A percentile compares a stretch with the other conserved stretches of the same genome.
Conservation (phyloP, 2,797 vertebrate species). For the Cryptoblepharus egeriae region DNA sequence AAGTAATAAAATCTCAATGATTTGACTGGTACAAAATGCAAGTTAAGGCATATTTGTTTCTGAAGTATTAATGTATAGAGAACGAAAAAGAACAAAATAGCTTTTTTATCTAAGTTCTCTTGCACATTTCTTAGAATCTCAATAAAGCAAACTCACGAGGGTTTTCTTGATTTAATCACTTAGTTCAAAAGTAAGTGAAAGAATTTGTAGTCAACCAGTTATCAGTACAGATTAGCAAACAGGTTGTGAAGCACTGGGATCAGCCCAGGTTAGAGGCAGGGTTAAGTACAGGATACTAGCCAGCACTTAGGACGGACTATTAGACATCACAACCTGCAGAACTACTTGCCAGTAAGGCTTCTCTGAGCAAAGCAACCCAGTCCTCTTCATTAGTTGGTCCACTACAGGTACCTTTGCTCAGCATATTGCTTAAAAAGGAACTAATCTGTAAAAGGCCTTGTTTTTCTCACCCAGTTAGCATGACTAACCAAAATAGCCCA, state of each 20-base stretch:
- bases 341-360: not conserved
- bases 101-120: not conserved
- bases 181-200: not conserved
- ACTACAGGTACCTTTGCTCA: not conserved
- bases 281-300: no score
- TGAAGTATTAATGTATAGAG: no score
- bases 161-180: not conserved
- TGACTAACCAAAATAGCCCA: not conserved
- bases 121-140: not conserved
- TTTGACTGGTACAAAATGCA: no score
- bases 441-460: not conserved
- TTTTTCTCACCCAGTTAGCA: not conserved
- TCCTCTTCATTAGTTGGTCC: not conserved
- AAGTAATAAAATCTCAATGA: no score
- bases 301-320: no score
- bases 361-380: not conserved
- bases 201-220: not conserved
- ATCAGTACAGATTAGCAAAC: not conserved
- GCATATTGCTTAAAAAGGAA: not conserved
- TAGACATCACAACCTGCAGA: no score
- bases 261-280: not conserved
- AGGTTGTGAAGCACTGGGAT: not conserved
- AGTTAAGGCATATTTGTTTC: no score
- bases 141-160: not conserved
- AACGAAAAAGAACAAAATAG: no score